phyloP scores from a whole-genome alignment of 2,797 vertebrate genomes.

The Amblyraja radiata region DNA sequence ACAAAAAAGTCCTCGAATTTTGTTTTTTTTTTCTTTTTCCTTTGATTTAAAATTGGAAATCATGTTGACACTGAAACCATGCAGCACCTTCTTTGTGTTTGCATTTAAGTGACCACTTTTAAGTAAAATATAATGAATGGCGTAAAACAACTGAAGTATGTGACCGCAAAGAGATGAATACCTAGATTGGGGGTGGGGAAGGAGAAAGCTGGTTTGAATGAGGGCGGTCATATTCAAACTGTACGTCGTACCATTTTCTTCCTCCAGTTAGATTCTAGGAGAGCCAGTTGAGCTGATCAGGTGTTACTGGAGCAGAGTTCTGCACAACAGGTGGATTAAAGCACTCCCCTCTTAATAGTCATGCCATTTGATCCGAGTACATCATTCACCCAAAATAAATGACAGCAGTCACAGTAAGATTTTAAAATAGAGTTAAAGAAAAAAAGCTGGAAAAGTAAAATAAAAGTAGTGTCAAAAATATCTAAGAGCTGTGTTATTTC shows the following conservation, averaged over 20 bases:
- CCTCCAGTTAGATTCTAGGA: neutral
- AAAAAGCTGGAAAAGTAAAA: neutral
- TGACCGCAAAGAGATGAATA: neutral
- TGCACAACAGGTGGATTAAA: neutral
- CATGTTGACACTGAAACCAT: neutral
- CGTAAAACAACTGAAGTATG: neutral
- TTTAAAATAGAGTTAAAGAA: neutral
- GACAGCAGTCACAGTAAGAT: neutral
- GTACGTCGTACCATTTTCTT: neutral
- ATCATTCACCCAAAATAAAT: neutral
- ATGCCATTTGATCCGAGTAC: neutral
- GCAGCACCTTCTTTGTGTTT: neutral
- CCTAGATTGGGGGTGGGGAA: neutral
- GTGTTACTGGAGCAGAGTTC: neutral
- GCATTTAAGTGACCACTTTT: neutral
- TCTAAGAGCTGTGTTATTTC: neutral
- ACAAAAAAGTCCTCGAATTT: neutral
- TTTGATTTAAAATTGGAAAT: conserved; percentile 14
- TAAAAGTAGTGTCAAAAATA: neutral
- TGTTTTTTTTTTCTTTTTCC: neutral
- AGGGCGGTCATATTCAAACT: neutral
- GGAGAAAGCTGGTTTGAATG: neutral
- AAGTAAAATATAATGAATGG: neutral
- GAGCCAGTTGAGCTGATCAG: neutral
- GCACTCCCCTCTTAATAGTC: neutral